Base-by-base conservation (phyloP, 2,113 vertebrate species). In the Cisticola juncidis region DNA sequence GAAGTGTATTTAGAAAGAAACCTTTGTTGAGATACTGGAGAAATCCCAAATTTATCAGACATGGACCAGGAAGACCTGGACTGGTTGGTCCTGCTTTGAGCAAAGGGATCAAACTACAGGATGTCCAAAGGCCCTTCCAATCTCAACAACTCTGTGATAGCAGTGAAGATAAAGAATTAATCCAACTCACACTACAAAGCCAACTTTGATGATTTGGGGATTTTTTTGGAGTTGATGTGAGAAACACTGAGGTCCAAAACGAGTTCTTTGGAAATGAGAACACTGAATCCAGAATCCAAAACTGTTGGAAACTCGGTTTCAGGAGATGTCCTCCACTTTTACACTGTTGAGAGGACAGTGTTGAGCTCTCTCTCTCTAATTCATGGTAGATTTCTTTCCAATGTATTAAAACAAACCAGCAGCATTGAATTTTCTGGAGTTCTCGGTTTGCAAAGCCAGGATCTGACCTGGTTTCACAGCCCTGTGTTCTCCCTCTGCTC, bases 241-340 rank as follows among this genome's bases (percentile, higher is more conserved):
- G 20, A 66, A 58, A 40, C 28, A 21, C 5, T 17, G 42, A 45
- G 14, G 33, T 68, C 33, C 28, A 69, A 72, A 72, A 44, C 2
- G 2, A 80, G 31, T 21, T 83, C 3, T 61, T 45, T 44, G 15
- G n/a, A 86, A 61, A 20, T 6, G 1, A 70, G 24, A 61, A 57
- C n/a, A 21, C 17, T 71, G 22, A 48, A 58, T 3, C 15, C 0
- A 69, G 22, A 90, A 50, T 8, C 10, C 58, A 36, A 53, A 82
- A 44, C 0, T n/a, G 7, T 6, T 62, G 35, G 25, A 42, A 81
- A n/a, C 0, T 1, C 1, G 1, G 3, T 81, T 73, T 61, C 6
- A 45, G 33, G 12, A 81, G 19, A 10, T 20, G 18, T 5, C 2
- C 2, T 31, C 16, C 17, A 51, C 2, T 9, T 72, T 28, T 20